Percentiles rank a stretch among this genome's conserved stretches.
These are phyloP conservation scores for Phalera bucephala DNA, from an alignment of 2,888 invertebrate genomes.

Conservation along the genomic window DNA sequence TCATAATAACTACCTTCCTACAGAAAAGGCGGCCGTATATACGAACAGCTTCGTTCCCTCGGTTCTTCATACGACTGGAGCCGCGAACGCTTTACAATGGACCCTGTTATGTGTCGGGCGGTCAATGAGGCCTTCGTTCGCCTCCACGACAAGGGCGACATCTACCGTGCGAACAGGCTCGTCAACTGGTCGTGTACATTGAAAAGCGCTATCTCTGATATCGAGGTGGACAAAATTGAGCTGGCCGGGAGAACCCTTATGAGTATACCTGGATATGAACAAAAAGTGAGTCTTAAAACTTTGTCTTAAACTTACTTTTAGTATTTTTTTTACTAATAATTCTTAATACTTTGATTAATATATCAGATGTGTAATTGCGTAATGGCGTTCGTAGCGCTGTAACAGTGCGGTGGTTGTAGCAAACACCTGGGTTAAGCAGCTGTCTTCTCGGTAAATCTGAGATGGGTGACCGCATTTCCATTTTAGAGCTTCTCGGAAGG, in stretches of 20 bases:
- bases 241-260: constrained; percentile 93
- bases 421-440: too few species aligned
- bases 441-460: too few species aligned
- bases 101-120: constrained; percentile 92
- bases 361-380: too few species aligned
- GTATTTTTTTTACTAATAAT: too few species aligned
- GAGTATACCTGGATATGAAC: constrained; percentile 94
- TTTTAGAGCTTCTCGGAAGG: too few species aligned
- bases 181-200: constrained; percentile 99
- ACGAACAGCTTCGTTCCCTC: constrained; percentile 91
- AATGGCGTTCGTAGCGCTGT: too few species aligned
- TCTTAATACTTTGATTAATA: too few species aligned
- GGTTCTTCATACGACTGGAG: constrained; percentile 98
- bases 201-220: constrained; percentile 99
- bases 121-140: constrained; percentile 97
- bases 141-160: constrained; percentile 92
- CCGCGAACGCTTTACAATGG: constrained; percentile 98
- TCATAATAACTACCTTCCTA: too few species aligned
- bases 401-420: too few species aligned
- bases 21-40: constrained; percentile 90
- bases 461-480: too few species aligned
- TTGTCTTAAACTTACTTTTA: too few species aligned
- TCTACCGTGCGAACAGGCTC: constrained; percentile 95
- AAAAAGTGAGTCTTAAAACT: constrained; percentile 77
- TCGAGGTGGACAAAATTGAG: constrained; percentile 98